Conservation (phyloP, 2,113 vertebrate genomes). For the Ceyx melanurus region DNA sequence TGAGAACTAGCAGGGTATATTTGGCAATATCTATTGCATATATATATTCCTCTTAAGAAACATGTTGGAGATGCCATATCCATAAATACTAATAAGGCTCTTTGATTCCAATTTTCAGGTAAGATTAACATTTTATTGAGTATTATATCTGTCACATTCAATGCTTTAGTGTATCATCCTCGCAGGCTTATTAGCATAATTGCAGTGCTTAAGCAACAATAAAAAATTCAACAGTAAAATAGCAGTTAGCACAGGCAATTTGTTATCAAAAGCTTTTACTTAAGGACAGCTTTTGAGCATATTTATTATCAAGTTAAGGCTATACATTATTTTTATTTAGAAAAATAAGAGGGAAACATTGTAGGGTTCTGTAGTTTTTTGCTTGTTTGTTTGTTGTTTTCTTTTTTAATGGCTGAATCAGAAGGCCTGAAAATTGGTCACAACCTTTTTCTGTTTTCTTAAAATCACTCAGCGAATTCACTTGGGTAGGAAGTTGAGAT, state of each 20-base stretch:
- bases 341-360: conserved; percentile 62
- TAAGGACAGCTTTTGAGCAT: conserved; percentile 75
- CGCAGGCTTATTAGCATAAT: conserved; percentile 81
- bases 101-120: conserved; percentile 83
- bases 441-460: background rate
- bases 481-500: background rate
- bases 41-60: conserved; percentile 69
- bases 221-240: conserved; percentile 80
- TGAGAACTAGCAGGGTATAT: conserved; percentile 29
- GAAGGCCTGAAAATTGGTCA: conserved; percentile 21
- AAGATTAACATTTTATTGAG: conserved; percentile 82
- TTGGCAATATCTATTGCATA: conserved; percentile 68
- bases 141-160: conserved; percentile 81
- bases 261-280: conserved; percentile 82
- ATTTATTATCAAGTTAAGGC: conserved; percentile 74
- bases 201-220: conserved; percentile 82
- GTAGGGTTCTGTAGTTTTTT: background rate
- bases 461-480: background rate
- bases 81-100: conserved; percentile 80
- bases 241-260: conserved; percentile 78
- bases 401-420: conserved; percentile 37
- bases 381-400: background rate
- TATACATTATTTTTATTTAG: conserved; percentile 78
- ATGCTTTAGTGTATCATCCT: conserved; percentile 73
- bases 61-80: conserved; percentile 72